These are phyloP conservation scores for Campoplex nolae DNA, from an alignment of 2,888 invertebrate species.

Conservation along the genomic window DNA sequence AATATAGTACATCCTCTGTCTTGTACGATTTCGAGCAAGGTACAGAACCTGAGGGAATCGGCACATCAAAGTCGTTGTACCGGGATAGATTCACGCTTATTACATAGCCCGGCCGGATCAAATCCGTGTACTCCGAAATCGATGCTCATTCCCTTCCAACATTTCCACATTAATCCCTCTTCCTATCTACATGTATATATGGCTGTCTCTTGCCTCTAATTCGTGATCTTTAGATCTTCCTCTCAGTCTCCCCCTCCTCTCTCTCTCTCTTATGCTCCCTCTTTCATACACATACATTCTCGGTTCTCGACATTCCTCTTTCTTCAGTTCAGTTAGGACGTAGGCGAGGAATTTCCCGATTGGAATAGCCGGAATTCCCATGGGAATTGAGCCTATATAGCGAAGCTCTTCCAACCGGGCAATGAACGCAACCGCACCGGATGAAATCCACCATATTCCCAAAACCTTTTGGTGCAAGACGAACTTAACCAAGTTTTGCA, in stretches of 20 bases:
- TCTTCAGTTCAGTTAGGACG: slow-evolving; percentile 75
- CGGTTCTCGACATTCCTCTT: slow-evolving; percentile 70
- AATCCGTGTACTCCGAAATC: slow-evolving; percentile 62
- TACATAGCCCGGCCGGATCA: slow-evolving; percentile 60
- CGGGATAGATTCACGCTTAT: slow-evolving; percentile 56
- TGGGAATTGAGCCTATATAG: slow-evolving; percentile 65
- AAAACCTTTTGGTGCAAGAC: slow-evolving; percentile 3
- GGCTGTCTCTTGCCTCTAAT: slow-evolving; percentile 4
- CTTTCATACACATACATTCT: slow-evolving; percentile 21
- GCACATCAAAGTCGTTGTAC: slow-evolving; percentile 45
- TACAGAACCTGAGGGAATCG: slow-evolving; percentile 43
- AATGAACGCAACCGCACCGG: slow-evolving; percentile 16
- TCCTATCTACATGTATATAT: not conserved
- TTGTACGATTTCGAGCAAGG: slow-evolving; percentile 23
- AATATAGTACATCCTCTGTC: not conserved
- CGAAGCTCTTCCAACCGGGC: slow-evolving; percentile 20
- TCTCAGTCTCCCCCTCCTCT: slow-evolving; percentile 22
- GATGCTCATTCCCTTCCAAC: slow-evolving; percentile 42
- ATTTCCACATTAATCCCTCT: slow-evolving; percentile 32
- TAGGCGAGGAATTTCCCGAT: slow-evolving; percentile 82
- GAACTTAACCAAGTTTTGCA: slow-evolving; percentile 17
- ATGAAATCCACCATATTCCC: slow-evolving; percentile 40
- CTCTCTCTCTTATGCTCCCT: slow-evolving; percentile 16
- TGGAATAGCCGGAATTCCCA: slow-evolving; percentile 81
- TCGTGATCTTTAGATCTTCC: slow-evolving; percentile 32